A percentile compares a stretch with the other conserved stretches of the same genome.
Evolutionary conservation across 2,888 invertebrate genomes (phyloP).

Genomic region (Buathra laborator): DNA sequence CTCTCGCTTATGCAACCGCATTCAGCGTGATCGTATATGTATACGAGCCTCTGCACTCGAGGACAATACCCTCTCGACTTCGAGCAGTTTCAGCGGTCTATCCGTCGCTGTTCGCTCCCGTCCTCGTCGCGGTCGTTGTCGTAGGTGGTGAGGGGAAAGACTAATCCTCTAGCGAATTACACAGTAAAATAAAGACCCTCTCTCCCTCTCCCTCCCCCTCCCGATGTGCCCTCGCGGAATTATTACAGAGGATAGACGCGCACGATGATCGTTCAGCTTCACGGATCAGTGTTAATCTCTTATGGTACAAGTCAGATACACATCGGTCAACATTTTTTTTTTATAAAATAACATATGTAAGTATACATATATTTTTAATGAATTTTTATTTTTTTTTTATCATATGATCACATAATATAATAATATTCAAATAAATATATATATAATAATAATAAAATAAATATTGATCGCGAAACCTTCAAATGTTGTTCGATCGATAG

Average conservation of each 20-base stretch:
- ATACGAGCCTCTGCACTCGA: constrained; percentile 51
- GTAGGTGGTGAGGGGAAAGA: constrained; percentile 6
- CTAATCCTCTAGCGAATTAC: constrained; percentile 25
- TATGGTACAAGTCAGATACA: too few species aligned
- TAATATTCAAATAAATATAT: too few species aligned
- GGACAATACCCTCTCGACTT: constrained; percentile 63
- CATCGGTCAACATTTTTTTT: too few species aligned
- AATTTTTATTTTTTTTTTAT: too few species aligned
- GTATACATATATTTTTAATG: too few species aligned
- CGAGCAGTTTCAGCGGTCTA: constrained; percentile 55
- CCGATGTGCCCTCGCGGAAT: background rate
- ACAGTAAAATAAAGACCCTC: background rate
- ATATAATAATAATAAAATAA: too few species aligned
- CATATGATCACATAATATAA: too few species aligned
- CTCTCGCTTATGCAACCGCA: constrained; percentile 61
- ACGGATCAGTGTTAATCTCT: background rate
- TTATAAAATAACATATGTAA: too few species aligned
- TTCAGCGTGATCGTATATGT: constrained; percentile 36
- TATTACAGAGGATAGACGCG: background rate
- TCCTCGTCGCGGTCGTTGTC: constrained; percentile 11
- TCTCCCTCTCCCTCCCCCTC: background rate
- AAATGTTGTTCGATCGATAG: too few species aligned
- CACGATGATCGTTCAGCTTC: background rate
- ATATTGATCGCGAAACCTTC: too few species aligned
- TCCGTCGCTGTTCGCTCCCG: constrained; percentile 29